Evolutionary conservation across 2,797 vertebrate genomes (phyloP).

Genomic region (Chaetophractus vellerosus): DNA sequence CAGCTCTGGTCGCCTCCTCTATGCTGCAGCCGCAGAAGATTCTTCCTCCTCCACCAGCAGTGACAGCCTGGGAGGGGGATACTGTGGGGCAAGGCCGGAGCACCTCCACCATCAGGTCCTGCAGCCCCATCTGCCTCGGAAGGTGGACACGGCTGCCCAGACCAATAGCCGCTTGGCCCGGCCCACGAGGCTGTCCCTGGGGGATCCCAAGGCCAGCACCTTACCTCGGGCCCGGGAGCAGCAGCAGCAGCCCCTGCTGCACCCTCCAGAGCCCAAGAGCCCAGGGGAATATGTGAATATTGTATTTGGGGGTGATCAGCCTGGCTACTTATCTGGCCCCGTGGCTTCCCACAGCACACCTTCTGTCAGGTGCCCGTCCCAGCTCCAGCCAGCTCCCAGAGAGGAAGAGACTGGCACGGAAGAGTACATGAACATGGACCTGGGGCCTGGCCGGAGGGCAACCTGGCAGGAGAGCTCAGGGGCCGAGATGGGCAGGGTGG

Average conservation of each 20-base stretch:
- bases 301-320: slow-evolving; percentile 91
- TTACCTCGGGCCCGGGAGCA: slow-evolving; percentile 93
- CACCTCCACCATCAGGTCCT: slow-evolving; percentile 83
- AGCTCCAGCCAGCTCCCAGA: slow-evolving; percentile 82
- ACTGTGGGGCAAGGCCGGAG: slow-evolving; percentile 76
- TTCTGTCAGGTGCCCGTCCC: slow-evolving; percentile 82
- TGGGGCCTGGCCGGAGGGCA: slow-evolving; percentile 86
- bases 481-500: slow-evolving; percentile 75
- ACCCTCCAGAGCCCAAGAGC: slow-evolving; percentile 93
- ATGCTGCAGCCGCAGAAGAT: slow-evolving; percentile 90
- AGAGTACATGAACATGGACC: slow-evolving; percentile 94
- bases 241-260: slow-evolving; percentile 85
- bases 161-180: slow-evolving; percentile 90
- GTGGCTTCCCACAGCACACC: slow-evolving; percentile 82
- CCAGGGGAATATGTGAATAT: slow-evolving; percentile 95
- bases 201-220: slow-evolving; percentile 93
- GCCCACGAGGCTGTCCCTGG: slow-evolving; percentile 92
- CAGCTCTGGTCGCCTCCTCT: slow-evolving; percentile 90
- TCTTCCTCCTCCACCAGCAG: slow-evolving; percentile 94
- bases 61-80: slow-evolving; percentile 90
- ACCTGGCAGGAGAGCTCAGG: slow-evolving; percentile 82
- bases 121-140: slow-evolving; percentile 88
- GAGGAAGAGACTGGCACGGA: slow-evolving; percentile 85
- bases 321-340: slow-evolving; percentile 87
- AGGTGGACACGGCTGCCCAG: slow-evolving; percentile 89